Evolutionary conservation across 2,113 vertebrate genomes (phyloP).

Genomic region (Pardalotus punctatus): DNA sequence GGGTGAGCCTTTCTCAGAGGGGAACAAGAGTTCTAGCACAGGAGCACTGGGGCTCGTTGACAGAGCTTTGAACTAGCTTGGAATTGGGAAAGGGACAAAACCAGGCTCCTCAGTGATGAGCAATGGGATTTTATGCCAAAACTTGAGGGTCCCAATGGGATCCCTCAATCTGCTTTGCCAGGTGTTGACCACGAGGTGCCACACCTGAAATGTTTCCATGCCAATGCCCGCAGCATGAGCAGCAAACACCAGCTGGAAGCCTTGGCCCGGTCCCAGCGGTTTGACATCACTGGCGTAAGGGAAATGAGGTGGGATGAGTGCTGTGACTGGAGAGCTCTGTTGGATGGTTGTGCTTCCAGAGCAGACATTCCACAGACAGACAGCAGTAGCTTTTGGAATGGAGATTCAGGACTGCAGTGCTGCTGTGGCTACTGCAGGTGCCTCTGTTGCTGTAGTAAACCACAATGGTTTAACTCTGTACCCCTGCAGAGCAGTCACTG

Average conservation of each 20-base stretch:
- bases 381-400: neutral
- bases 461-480: rapidly evolving
- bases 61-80: neutral
- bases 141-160: neutral
- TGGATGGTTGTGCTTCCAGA: neutral
- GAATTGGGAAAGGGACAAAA: neutral
- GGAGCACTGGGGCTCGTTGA: neutral
- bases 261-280: neutral
- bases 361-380: neutral
- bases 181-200: neutral
- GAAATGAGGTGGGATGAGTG: neutral
- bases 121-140: neutral
- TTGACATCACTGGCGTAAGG: neutral
- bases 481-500: neutral
- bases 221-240: neutral
- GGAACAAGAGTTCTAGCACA: neutral
- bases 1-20: neutral
- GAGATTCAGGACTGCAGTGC: neutral
- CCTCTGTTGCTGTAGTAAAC: neutral
- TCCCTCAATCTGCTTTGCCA: neutral
- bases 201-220: neutral
- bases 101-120: neutral
- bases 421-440: neutral
- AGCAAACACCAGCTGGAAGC: neutral
- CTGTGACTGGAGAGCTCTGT: neutral